Conservation (phyloP, 1,140 invertebrate species). For the Hesperophylax magnus region DNA sequence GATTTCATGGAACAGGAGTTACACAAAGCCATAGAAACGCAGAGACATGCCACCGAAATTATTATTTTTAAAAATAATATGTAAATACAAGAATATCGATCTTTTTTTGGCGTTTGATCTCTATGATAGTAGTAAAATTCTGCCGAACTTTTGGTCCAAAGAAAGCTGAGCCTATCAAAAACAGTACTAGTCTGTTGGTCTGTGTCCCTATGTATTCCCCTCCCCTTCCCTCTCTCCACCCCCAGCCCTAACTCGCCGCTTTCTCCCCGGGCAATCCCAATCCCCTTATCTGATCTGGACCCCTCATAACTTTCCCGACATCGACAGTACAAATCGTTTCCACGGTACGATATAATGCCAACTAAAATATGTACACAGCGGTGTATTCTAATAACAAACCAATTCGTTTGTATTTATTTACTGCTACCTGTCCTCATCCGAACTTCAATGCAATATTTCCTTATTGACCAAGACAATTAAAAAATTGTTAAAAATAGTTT, state of each 20-base stretch:
- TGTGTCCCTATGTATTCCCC: background rate
- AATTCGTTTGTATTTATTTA: too few relatives aligned
- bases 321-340: slow-evolving; percentile 51
- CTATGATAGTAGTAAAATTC: background rate
- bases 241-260: background rate
- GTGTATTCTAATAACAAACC: background rate
- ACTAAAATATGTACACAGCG: background rate
- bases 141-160: background rate
- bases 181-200: background rate
- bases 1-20: too few relatives aligned
- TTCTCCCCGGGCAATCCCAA: slow-evolving; percentile 10
- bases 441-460: too few relatives aligned
- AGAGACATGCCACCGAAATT: too few relatives aligned
- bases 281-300: slow-evolving; percentile 36
- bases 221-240: background rate
- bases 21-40: too few relatives aligned
- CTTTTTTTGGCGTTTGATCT: background rate
- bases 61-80: too few relatives aligned
- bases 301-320: slow-evolving; percentile 44
- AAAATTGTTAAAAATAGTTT: too few relatives aligned
- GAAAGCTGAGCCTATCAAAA: slow-evolving; percentile 26
- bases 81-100: background rate
- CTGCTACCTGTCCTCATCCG: too few relatives aligned
- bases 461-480: too few relatives aligned
- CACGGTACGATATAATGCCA: slow-evolving; percentile 11